Percentiles rank a stretch among this genome's conserved stretches.
Conservation (phyloP, 2,888 invertebrate genomes). For the Gnatocerus cornutus region DNA sequence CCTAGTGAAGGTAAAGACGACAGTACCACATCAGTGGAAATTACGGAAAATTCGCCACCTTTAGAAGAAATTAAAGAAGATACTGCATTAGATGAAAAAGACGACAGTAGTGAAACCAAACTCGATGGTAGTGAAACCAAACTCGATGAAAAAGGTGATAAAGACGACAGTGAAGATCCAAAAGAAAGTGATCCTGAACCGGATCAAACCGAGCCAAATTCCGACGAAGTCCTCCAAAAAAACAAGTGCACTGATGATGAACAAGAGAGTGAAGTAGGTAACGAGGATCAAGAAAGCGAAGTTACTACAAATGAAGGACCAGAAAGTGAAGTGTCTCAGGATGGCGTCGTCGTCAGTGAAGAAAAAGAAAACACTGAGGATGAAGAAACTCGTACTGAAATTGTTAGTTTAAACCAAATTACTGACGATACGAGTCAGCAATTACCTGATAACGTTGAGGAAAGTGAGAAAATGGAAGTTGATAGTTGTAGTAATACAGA, state of each 20-base stretch:
- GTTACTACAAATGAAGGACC: constrained; percentile 1
- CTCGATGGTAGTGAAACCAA: constrained; percentile 11
- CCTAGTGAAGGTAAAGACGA: background rate
- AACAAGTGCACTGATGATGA: background rate
- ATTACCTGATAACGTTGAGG: constrained; percentile 9
- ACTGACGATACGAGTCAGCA: constrained; percentile 8
- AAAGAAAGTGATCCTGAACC: constrained; percentile 20
- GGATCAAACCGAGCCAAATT: no score
- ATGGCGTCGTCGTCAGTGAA: constrained; percentile 9
- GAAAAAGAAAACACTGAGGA: constrained; percentile 22
- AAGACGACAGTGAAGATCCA: background rate
- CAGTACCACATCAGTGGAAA: no score
- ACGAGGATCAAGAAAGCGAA: constrained; percentile 40
- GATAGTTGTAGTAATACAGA: constrained; percentile 26
- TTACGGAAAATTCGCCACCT: no score
- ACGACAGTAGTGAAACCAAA: constrained; percentile 13
- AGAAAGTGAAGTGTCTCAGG: background rate
- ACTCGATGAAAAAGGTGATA: constrained; percentile 13
- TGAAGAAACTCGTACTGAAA: constrained; percentile 16
- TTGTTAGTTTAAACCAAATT: constrained; percentile 16
- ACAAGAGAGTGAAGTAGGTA: constrained; percentile 19
- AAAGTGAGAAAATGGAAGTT: constrained; percentile 39
- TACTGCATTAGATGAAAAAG: constrained; percentile 3
- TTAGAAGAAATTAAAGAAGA: background rate
- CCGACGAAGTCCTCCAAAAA: constrained; percentile 10